phyloP scores from a whole-genome alignment of 2,113 vertebrate genomes.

The Saguinus midas region DNA sequence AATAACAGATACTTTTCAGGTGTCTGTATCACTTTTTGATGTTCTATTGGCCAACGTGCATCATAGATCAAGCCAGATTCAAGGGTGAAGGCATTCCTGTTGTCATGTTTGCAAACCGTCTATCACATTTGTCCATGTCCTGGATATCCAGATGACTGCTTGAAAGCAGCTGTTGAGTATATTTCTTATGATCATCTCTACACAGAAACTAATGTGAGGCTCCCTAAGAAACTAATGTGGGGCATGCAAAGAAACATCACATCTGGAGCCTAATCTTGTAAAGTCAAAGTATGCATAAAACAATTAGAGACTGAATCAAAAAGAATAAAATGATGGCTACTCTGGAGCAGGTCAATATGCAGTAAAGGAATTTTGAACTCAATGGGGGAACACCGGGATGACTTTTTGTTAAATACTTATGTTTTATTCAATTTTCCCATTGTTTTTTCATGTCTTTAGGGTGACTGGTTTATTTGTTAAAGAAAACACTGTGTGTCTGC shows the following conservation, averaged over 20 bases:
- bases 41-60: neutral
- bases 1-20: neutral
- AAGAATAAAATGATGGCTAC: neutral
- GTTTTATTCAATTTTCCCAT: neutral
- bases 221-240: too few species aligned
- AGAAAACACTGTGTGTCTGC: neutral
- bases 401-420: neutral
- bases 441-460: neutral
- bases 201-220: rapidly evolving
- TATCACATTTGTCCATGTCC: neutral
- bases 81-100: neutral
- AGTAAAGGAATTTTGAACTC: neutral
- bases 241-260: neutral
- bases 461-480: neutral
- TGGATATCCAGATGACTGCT: too few species aligned
- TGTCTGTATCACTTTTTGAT: neutral
- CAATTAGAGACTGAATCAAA: neutral
- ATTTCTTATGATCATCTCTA: neutral
- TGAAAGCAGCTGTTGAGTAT: neutral
- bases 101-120: too few species aligned
- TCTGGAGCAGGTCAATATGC: neutral
- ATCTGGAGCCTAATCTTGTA: neutral
- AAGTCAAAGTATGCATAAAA: neutral
- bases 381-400: neutral
- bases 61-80: neutral